These are phyloP conservation scores for Onthophagus sagittarius DNA, from an alignment of 2,888 invertebrate species.

Conservation along the genomic window DNA sequence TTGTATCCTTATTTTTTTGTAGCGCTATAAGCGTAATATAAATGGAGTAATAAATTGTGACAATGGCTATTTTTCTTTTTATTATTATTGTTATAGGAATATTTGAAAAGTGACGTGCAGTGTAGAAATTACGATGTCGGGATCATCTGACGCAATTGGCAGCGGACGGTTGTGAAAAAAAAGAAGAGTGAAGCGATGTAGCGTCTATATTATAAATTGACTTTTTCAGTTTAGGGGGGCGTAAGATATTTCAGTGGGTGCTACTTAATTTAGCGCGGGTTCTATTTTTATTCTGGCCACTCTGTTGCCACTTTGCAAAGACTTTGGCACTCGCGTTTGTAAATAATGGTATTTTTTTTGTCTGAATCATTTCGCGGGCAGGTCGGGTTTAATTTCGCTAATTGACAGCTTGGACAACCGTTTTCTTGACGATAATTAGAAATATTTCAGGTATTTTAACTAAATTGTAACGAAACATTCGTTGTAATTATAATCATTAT, in stretches of 20 bases:
- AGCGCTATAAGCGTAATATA: neutral
- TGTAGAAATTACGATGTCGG: neutral
- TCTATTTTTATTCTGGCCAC: conserved; percentile 30
- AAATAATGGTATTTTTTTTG: conserved; percentile 30
- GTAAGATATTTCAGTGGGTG: conserved; percentile 28
- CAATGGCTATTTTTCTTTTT: neutral
- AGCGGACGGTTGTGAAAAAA: neutral
- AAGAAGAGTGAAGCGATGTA: conserved; percentile 3
- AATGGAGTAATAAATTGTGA: neutral
- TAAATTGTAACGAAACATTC: too few relatives aligned
- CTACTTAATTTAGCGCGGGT: conserved; percentile 31
- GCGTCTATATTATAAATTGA: conserved; percentile 15
- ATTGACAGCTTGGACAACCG: neutral
- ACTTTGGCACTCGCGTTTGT: conserved; percentile 28
- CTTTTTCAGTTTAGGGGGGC: conserved; percentile 29
- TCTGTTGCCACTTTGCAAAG: conserved; percentile 27
- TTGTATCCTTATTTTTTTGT: neutral
- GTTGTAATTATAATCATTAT: too few relatives aligned
- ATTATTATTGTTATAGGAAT: neutral
- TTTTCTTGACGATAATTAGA: neutral
- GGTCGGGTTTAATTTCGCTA: conserved; percentile 3
- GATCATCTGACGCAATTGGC: conserved; percentile 6
- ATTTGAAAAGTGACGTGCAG: neutral
- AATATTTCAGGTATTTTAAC: too few relatives aligned
- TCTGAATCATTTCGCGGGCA: conserved; percentile 23